Percentiles rank a stretch among this genome's conserved stretches.
Evolutionary conservation across 2,113 vertebrate genomes (phyloP).

Genomic region (Carassius gibelio): DNA sequence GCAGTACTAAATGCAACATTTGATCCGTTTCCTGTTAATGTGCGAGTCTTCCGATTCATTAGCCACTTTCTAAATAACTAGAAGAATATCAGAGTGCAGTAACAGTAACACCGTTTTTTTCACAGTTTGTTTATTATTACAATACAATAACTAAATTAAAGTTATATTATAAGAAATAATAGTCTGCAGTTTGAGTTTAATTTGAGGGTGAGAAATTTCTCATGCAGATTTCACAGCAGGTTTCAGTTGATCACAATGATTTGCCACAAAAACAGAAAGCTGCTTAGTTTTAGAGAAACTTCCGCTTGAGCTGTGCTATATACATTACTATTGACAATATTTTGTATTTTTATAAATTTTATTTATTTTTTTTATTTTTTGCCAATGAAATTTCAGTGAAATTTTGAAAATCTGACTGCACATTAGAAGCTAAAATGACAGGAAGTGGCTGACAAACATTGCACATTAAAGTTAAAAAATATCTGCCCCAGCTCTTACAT

Average conservation of each 20-base stretch:
- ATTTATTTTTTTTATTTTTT: not conserved
- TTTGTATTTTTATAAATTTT: not conserved
- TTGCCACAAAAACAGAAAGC: not conserved
- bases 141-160: not conserved
- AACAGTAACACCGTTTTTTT: too few relatives aligned
- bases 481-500: not conserved
- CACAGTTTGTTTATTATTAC: too few relatives aligned
- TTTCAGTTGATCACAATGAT: not conserved
- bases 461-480: not conserved
- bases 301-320: not conserved
- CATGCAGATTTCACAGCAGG: not conserved
- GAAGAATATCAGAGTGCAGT: not conserved
- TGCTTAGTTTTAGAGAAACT: not conserved
- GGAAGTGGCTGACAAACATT: not conserved
- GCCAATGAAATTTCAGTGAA: not conserved
- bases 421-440: not conserved
- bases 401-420: not conserved
- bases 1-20: not conserved
- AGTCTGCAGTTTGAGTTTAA: not conserved
- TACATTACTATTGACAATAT: not conserved
- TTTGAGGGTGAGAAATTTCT: not conserved
- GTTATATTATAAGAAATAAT: not conserved
- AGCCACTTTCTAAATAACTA: not conserved
- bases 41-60: not conserved
- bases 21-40: not conserved